A percentile compares a stretch with the other conserved stretches of the same genome.
phyloP scores from a whole-genome alignment of 2,797 vertebrate genomes.

The Sebastes nivosus region DNA sequence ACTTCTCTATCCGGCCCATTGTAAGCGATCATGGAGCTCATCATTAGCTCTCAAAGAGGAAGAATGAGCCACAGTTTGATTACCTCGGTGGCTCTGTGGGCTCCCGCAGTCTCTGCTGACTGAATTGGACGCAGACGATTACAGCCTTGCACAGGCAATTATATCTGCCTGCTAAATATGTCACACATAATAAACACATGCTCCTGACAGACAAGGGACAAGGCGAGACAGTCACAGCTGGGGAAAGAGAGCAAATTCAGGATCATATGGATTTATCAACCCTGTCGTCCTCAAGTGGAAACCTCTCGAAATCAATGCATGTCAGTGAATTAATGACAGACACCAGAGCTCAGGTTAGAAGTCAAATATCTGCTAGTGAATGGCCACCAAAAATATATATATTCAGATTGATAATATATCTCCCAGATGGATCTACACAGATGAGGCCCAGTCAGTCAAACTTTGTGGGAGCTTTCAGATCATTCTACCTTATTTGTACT shows the following conservation, averaged over 20 bases:
- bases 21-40: slow-evolving; percentile 65
- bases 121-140: slow-evolving; percentile 73
- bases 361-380: slow-evolving; percentile 20
- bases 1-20: slow-evolving; percentile 47
- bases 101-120: slow-evolving; percentile 68
- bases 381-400: background rate
- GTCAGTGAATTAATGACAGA: slow-evolving; percentile 38
- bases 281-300: slow-evolving; percentile 33
- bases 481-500: background rate
- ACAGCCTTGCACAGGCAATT: slow-evolving; percentile 74
- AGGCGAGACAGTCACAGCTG: slow-evolving; percentile 45
- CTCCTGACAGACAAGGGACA: slow-evolving; percentile 68
- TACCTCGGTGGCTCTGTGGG: slow-evolving; percentile 67
- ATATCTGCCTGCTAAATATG: slow-evolving; percentile 81
- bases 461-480: background rate
- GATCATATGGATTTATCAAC: slow-evolving; percentile 50
- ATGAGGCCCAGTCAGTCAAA: background rate
- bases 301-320: slow-evolving; percentile 39
- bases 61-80: slow-evolving; percentile 72
- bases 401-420: background rate
- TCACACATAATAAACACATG: slow-evolving; percentile 77
- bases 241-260: slow-evolving; percentile 43
- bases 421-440: background rate
- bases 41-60: slow-evolving; percentile 73
- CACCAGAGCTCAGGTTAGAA: slow-evolving; percentile 10